Percentiles rank a stretch among this genome's conserved stretches.
These are phyloP conservation scores for Coilia nasus DNA, from an alignment of 2,797 vertebrate species.

Conservation along the genomic window DNA sequence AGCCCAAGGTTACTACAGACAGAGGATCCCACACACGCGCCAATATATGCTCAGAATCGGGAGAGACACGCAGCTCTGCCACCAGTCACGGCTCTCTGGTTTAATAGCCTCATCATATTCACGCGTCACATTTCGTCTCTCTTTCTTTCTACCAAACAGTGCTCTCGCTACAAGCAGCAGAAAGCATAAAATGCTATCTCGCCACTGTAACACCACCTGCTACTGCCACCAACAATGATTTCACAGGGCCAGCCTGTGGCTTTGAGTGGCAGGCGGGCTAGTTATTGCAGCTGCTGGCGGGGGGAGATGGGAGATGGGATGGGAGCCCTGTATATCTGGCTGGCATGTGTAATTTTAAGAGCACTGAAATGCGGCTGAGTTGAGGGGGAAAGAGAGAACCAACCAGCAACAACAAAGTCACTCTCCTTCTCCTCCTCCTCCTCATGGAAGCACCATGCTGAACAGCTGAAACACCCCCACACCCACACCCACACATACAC, in stretches of 20 bases:
- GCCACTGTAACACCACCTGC: neutral
- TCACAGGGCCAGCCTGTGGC: conserved; percentile 3
- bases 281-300: conserved; percentile 50
- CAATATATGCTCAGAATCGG: too few relatives aligned
- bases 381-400: conserved; percentile 46
- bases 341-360: conserved; percentile 51
- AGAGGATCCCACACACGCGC: conserved; percentile 46
- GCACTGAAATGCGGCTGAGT: conserved; percentile 49
- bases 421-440: neutral
- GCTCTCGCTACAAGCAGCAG: neutral
- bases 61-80: too few relatives aligned
- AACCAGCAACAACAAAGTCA: conserved; percentile 52
- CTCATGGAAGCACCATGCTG: neutral
- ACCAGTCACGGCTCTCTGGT: too few relatives aligned
- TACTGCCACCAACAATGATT: neutral
- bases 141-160: neutral
- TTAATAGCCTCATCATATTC: too few relatives aligned
- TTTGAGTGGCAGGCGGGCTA: conserved; percentile 32
- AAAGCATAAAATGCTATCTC: neutral
- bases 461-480: neutral
- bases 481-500: too few relatives aligned
- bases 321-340: conserved; percentile 43
- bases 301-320: too few relatives aligned
- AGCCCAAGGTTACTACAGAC: conserved; percentile 57
- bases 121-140: too few relatives aligned